Evolutionary conservation across 2,113 vertebrate genomes (phyloP), one percentile per base, ranked within the genome.

Genomic region (Istiophorus platypterus): DNA sequence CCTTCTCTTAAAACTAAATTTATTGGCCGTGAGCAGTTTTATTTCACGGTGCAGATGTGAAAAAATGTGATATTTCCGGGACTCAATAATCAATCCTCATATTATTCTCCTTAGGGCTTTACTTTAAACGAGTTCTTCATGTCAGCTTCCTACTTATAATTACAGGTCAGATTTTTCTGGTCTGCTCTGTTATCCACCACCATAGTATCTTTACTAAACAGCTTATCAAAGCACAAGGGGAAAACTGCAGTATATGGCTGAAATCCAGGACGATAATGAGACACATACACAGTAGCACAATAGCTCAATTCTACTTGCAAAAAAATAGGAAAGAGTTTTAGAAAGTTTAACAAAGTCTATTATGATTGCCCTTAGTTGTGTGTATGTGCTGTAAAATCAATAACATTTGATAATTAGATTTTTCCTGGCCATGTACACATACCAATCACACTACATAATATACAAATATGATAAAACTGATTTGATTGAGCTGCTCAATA

Each of bases 311-410:
- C 45, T n/a, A n/a, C 13, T 34, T 39, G 18, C 11, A 17, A 37
- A 29, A 56, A 56, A 70, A 10, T 3, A 31, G 15, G 8, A 39
- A 18, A 10, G 24, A 39, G 31, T 17, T 69, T n/a, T 26, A 54
- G 8, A 39, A 70, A 70, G n/a, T 70, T 57, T 10, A 70, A 26
- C 22, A n/a, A 62, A 52, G 61, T 24, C 41, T 22, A 64, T 47
- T 47, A 4, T 29, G 54, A 41, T 57, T 39, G 14, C 24, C 13
- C n/a, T 34, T 34, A 29, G 24, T 26, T 57, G 24, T 26, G 26
- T 27, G 15, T 37, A 39, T 41, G 22, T 13, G 7, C 24, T 37
- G 9, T 39, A 62, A 12, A 31, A 62, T 22, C 34, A 24, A 41
- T 63, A 22, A 39, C 39, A 37, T 37, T 63, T 4, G 0, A 63